Percentiles rank a stretch among this genome's conserved stretches.
Evolutionary conservation across 1,140 invertebrate species (phyloP).

Genomic region (Drosophila sproati): DNA sequence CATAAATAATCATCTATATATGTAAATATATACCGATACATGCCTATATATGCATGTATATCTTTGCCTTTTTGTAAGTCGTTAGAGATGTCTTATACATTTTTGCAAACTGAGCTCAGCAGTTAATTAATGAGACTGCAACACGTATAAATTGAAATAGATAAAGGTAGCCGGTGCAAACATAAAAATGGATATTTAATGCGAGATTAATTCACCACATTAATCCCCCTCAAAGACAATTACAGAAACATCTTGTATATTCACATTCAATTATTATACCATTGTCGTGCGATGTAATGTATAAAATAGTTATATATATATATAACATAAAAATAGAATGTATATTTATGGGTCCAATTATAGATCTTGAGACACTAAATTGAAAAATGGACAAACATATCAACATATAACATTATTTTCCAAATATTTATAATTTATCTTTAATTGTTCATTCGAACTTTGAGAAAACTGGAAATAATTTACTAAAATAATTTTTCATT

Average conservation of each 20-base stretch:
- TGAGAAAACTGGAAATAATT: too few species aligned
- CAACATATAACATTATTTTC: too few species aligned
- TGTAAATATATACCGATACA: neutral
- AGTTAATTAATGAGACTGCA: constrained; percentile 37
- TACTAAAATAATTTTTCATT: too few species aligned
- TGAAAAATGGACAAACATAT: too few species aligned
- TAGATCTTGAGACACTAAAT: too few species aligned
- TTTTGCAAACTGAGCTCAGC: neutral
- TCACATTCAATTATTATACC: too few species aligned
- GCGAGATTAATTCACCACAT: constrained; percentile 23
- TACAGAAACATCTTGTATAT: neutral
- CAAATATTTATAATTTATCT: too few species aligned
- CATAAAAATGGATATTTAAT: constrained; percentile 37
- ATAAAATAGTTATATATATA: too few species aligned
- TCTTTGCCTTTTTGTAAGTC: neutral
- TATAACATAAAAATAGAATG: too few species aligned
- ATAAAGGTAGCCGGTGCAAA: constrained; percentile 11
- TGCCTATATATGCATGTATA: neutral
- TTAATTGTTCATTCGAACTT: too few species aligned
- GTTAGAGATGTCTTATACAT: neutral
- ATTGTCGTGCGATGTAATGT: too few species aligned
- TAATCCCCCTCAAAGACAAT: constrained; percentile 4
- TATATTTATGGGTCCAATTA: too few species aligned
- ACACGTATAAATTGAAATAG: constrained; percentile 38
- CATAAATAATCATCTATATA: constrained; percentile 38